Evolutionary conservation across 2,113 vertebrate species (phyloP), one percentile per base, ranked within the genome.

Genomic region (Arvicanthis niloticus): DNA sequence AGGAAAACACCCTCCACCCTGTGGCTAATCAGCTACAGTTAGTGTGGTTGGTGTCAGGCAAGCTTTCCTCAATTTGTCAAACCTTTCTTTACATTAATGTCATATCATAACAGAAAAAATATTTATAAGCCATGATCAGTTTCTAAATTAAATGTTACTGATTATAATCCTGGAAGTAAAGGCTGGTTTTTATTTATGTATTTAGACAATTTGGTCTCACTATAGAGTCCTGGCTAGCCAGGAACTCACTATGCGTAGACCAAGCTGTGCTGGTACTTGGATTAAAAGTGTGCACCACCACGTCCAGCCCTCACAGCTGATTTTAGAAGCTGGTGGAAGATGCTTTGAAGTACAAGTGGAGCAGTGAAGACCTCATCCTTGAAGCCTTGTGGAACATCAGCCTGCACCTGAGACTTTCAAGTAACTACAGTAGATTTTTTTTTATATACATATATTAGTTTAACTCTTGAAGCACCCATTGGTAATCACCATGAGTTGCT

Each of bases 301-400:
- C 62, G 58, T 17, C 58, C 62, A 53, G n/a, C 51, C 15, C 67
- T 16, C 51, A 1, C 60, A 51, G 21, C 40, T 37, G 7, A 0
- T 22, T 48, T 51, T 51, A 22, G 31, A 48, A n/a, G 77, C 80
- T 48, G 56, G 21, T 19, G 6, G 0, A 75, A 51, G 73, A 17
- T 19, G 15, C 53, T 17, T 2, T 0, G 2, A 24, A 4, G 2
- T 19, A 0, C 3, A 0, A 5, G 4, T 7, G 3, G n/a, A 17
- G 26, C 13, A 2, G 21, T 1, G 34, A 40, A 56, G 65, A 45
- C 21, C 37, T 5, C 21, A 12, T 0, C n/a, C 78, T 29, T 0
- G 6, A 31, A 10, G 31, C 11, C 1, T 7, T 42, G 5, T 2
- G 12, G 58, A 21, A 24, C 6, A 11, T 12, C 60, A 72, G 70